Percentiles rank a stretch among this genome's conserved stretches.
These are phyloP conservation scores for Pelagia noctiluca DNA, from an alignment of 30 jellyfish, hydroid and myxozoan genomes.

Conservation along the genomic window DNA sequence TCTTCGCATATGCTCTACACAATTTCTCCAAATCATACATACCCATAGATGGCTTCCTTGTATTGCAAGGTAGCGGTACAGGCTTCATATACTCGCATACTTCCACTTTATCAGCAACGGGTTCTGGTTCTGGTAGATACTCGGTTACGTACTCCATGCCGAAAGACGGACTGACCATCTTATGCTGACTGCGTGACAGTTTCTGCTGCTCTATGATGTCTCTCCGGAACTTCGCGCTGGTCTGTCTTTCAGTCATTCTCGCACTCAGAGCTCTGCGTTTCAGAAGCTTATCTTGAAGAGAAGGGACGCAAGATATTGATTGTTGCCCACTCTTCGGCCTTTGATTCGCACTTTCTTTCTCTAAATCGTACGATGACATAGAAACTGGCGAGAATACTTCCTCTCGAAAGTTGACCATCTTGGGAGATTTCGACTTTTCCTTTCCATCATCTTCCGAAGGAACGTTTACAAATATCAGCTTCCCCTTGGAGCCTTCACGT, in stretches of 20 bases:
- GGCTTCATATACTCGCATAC: constrained; percentile 70
- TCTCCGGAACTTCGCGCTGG: constrained; percentile 53
- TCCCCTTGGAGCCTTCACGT: constrained; percentile 3
- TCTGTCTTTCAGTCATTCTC: constrained; percentile 37
- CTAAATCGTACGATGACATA: background rate
- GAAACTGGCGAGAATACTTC: background rate
- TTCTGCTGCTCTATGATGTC: constrained; percentile 44
- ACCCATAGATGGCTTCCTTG: background rate
- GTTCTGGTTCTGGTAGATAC: constrained; percentile 15
- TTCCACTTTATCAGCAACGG: background rate
- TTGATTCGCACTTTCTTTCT: background rate
- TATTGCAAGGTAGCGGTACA: constrained; percentile 29
- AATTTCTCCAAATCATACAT: background rate
- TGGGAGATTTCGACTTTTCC: background rate
- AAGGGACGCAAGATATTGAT: constrained; percentile 12
- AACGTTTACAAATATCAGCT: constrained; percentile 7
- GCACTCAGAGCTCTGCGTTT: constrained; percentile 69
- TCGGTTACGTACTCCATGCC: constrained; percentile 34
- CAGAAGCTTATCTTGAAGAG: constrained; percentile 56
- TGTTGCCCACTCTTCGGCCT: background rate
- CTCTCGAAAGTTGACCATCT: background rate
- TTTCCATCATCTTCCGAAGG: background rate
- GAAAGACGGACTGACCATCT: constrained; percentile 49
- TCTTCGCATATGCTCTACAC: too few relatives aligned
- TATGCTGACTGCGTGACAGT: constrained; percentile 38